Percentiles rank a stretch among this genome's conserved stretches.
Evolutionary conservation across 2,113 vertebrate species (phyloP).

Genomic region (Brachyhypopomus occidentalis): DNA sequence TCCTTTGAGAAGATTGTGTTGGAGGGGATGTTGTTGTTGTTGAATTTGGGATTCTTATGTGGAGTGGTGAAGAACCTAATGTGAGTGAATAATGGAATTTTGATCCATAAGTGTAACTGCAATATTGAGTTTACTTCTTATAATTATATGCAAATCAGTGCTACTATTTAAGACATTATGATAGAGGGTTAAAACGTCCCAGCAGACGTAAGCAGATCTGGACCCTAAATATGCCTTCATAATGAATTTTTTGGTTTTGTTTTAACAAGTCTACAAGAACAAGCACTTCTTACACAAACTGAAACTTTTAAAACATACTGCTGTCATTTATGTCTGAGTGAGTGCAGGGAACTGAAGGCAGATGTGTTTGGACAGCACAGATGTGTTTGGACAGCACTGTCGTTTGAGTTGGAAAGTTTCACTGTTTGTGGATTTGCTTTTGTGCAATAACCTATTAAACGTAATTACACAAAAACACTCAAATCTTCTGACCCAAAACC

Average conservation of each 20-base stretch:
- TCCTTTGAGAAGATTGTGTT: no score
- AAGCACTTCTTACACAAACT: neutral
- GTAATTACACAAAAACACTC: neutral
- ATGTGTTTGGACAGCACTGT: no score
- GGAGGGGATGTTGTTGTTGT: no score
- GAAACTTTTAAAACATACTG: no score
- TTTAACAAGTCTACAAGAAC: neutral
- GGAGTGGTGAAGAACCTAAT: no score
- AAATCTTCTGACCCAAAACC: neutral
- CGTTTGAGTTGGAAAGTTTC: no score
- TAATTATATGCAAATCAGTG: neutral
- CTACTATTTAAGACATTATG: neutral
- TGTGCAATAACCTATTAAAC: neutral
- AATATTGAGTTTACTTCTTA: neutral
- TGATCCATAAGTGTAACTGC: neutral
- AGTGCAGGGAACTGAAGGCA: no score
- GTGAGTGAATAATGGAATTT: no score
- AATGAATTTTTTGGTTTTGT: neutral
- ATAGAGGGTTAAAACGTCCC: neutral
- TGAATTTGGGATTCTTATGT: no score
- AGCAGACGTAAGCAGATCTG: neutral
- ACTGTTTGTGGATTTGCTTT: neutral
- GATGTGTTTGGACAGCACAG: no score
- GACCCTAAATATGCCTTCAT: no score
- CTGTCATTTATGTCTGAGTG: no score